These are phyloP conservation scores for Pseudomyrmex cubaensis DNA, from an alignment of 1,140 invertebrate genomes.

Conservation along the genomic window DNA sequence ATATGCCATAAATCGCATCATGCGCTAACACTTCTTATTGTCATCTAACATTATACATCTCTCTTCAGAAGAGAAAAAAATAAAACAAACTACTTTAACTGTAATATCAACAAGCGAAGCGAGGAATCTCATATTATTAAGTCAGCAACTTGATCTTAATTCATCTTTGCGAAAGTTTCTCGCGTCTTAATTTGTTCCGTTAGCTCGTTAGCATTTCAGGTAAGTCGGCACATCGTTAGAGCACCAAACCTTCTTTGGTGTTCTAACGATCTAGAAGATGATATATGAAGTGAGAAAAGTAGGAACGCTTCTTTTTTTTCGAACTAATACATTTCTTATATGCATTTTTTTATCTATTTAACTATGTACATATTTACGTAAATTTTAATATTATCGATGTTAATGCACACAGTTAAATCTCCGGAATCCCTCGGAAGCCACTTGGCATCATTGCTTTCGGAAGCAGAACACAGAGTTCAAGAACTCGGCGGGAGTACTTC, in stretches of 20 bases:
- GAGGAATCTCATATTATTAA: constrained; percentile 30
- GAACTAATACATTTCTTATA: neutral
- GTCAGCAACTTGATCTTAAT: constrained; percentile 31
- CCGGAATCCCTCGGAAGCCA: constrained; percentile 90
- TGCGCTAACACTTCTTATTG: neutral
- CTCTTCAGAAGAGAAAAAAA: neutral
- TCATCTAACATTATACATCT: too few species aligned
- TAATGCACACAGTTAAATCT: constrained; percentile 87
- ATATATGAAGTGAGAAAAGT: constrained; percentile 1
- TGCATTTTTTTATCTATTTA: too few species aligned
- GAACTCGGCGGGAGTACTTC: constrained; percentile 87
- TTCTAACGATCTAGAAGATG: neutral
- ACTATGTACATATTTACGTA: too few species aligned
- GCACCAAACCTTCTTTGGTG: neutral
- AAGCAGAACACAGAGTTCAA: constrained; percentile 91
- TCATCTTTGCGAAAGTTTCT: constrained; percentile 35
- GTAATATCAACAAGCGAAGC: neutral
- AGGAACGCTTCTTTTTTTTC: neutral
- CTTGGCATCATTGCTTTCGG: constrained; percentile 90
- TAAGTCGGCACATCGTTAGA: neutral
- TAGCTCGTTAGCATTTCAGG: constrained; percentile 29
- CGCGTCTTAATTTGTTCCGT: constrained; percentile 43
- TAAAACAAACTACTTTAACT: constrained; percentile 35
- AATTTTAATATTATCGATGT: constrained; percentile 3
- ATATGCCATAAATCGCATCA: neutral